Base-by-base conservation (phyloP, 2,113 vertebrate species). In the Podilymbus podiceps region DNA sequence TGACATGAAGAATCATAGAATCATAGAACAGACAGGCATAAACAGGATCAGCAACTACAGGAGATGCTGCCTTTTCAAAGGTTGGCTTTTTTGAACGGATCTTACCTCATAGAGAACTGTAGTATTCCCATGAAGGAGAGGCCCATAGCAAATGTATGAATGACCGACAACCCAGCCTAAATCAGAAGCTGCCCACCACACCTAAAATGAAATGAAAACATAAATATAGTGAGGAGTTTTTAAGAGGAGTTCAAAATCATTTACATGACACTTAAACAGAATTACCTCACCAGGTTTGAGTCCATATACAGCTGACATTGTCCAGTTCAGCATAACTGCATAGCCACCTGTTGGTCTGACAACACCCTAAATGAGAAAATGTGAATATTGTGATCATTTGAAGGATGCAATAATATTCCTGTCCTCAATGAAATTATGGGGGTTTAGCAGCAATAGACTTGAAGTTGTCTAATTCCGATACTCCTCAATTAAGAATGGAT, bases 131-230 rank as follows among this genome's bases (percentile, higher is more conserved):
- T 99, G 99, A 40, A 99, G 98, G 69, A 99, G 98, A 72, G 99
- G 99, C 63, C 94, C 99, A 28, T 99, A 99, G 96, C 99, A 99
- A 96, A 99, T 99, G 66, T 99, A 99, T 4, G 99, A 99, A 97
- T 99, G 99, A 35, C 99, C 99, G 8, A 99, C 99, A 59, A 99
- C 99, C 99, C 99, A 99, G 92, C 99, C 99, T 83, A 99, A 98
- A 95, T 99, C 99, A 78, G 99, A 99, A 40, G 99, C 99, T 68
- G 99, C 99, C 99, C 99, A 99, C 99, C 99, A 99, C 35, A 99
- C 99, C 99, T 99, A 97, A 90, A 97, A 96, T 60, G 71, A 47
- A 94, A 93, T 23, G 77, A 53, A 62, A 97, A 31, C 4, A 67
- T 27, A 59, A 89, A 69, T 93, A 93, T 46, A 64, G 13, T 25